Percentiles rank a stretch among this genome's conserved stretches.
These are phyloP conservation scores for Plagodis dolabraria DNA, from an alignment of 2,888 invertebrate genomes.

Conservation along the genomic window DNA sequence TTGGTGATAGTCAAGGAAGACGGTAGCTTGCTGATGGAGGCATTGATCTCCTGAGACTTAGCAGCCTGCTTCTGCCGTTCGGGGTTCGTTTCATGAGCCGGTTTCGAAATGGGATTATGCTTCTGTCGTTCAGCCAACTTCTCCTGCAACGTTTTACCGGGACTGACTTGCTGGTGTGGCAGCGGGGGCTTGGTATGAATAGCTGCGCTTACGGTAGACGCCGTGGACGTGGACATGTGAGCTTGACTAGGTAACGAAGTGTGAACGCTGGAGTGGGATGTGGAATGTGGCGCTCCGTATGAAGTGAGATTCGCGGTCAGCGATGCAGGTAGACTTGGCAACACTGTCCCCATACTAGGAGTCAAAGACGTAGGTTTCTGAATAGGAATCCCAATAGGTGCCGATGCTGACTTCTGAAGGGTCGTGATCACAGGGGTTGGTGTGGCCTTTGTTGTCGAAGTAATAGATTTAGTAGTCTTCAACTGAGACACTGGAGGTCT, in stretches of 20 bases:
- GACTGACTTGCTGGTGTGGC: conserved; percentile 78
- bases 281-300: conserved; percentile 44
- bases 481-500: conserved; percentile 35
- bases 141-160: conserved; percentile 88
- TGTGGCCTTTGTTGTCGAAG: conserved; percentile 44
- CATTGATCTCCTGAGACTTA: conserved; percentile 56
- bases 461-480: conserved; percentile 54
- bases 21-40: conserved; percentile 77
- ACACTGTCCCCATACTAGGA: conserved; percentile 73
- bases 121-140: conserved; percentile 88
- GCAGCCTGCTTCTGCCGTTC: conserved; percentile 38
- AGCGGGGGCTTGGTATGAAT: conserved; percentile 67
- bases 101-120: conserved; percentile 58
- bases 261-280: conserved; percentile 40
- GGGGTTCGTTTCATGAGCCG: conserved; percentile 18
- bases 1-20: conserved; percentile 82
- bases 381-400: conserved; percentile 42
- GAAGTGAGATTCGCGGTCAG: conserved; percentile 63
- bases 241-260: conserved; percentile 58
- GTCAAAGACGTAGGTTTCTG: conserved; percentile 59
- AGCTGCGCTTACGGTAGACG: conserved; percentile 57
- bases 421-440: conserved; percentile 50
- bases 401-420: conserved; percentile 43
- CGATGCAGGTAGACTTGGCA: conserved; percentile 67
- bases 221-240: conserved; percentile 59